Base-by-base conservation (phyloP, 2,888 invertebrate genomes). In the Malachius bipustulatus region DNA sequence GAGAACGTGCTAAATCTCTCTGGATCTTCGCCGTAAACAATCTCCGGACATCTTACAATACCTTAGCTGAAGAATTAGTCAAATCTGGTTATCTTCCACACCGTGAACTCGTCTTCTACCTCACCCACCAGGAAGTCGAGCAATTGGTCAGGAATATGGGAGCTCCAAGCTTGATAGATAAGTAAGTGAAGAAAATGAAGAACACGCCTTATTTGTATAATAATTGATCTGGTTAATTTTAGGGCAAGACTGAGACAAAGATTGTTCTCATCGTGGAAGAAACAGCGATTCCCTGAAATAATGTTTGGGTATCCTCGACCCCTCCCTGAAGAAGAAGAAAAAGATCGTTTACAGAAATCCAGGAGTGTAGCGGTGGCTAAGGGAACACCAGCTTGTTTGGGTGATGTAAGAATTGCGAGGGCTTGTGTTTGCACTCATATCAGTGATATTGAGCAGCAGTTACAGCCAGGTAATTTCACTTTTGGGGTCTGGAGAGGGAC, bases 341-440 rank as follows among this genome's bases (percentile, higher is more conserved):
- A 38, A 10, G 36, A 38, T 8, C 14, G 41, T 4, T 32, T 32
- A 2, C 11, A 38, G 1, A 39, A 40, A 14, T 37, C 43, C 1
- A 24, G 31, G 6, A 30, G 37, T 1, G 36, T 39, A 10, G 39
- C 45, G 6, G 38, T 41, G 13, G 47, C 49, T 35, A 41, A 37
- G 12, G 87, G 82, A 4, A 80, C 80, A 4, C 73, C 83, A 0
- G 83, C 83, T 2, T 81, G 75, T 48, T 68, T 70, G 4, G 85
- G 85, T 1, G 66, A 69, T 16, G 72, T 78, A 2, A 60, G 70
- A 6, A n/a, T n/a, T n/a, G 83, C 75, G 0, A 64, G 75, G 32
- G 84, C 81, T 0, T 76, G 83, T 49, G 82, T 88, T 2, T 73
- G 85, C 8, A 70, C 66, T 9, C 68, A 68, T 35, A 59, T 87